phyloP scores from a whole-genome alignment of 1,140 invertebrate genomes.

The Periplaneta americana region DNA sequence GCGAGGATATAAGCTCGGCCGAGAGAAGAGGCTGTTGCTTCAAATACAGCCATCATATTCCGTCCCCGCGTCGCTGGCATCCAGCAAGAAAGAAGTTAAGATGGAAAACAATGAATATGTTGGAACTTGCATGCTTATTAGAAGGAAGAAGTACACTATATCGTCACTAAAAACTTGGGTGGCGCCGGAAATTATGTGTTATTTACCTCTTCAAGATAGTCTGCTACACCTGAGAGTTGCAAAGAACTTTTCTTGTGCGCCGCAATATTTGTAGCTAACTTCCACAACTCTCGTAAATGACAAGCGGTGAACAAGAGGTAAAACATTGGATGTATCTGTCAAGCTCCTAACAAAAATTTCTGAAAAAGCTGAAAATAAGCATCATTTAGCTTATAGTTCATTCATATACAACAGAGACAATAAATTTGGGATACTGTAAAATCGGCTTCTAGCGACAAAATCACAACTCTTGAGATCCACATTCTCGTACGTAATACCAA shows the following conservation, averaged over 20 bases:
- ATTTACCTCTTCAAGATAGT: neutral
- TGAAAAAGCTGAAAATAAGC: no score
- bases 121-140: neutral
- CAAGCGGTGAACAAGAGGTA: no score
- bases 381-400: no score
- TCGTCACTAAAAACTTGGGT: neutral
- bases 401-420: no score
- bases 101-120: neutral
- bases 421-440: no score
- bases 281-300: no score
- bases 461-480: no score
- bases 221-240: neutral
- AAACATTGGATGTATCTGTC: no score
- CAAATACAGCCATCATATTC: neutral
- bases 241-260: neutral
- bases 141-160: neutral
- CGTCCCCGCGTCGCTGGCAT: neutral
- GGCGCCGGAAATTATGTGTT: neutral
- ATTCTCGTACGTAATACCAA: no score
- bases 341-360: no score
- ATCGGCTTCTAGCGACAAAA: no score
- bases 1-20: neutral
- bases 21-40: neutral
- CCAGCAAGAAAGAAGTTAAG: neutral
- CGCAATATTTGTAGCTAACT: no score